Conservation (phyloP, 1,140 invertebrate species). For the Eumaeus atala region DNA sequence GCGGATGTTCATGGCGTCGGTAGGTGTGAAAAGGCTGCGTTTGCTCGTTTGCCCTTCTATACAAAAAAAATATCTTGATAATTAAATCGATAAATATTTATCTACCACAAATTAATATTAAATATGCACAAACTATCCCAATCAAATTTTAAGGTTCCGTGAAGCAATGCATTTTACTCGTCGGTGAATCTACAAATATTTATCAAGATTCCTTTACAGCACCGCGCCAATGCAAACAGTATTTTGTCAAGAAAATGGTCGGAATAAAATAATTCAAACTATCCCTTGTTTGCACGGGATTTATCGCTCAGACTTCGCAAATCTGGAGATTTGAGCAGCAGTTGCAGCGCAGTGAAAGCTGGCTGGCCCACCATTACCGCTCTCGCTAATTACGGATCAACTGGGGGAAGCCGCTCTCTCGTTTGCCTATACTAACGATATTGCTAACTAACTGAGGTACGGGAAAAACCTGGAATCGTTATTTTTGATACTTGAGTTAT, state of each 20-base stretch:
- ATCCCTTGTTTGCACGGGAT: slow-evolving; percentile 13
- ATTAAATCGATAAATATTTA: no score
- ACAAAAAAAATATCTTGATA: no score
- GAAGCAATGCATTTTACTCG: not conserved
- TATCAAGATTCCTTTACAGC: not conserved
- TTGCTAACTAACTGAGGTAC: not conserved
- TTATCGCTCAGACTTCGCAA: slow-evolving; percentile 12
- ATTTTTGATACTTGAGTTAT: no score
- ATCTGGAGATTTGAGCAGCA: slow-evolving; percentile 23
- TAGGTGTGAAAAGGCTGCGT: no score
- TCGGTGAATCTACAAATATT: slow-evolving; percentile 1
- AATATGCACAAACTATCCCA: no score
- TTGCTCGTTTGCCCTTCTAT: no score
- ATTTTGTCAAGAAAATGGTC: slow-evolving; percentile 12
- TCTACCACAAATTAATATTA: no score
- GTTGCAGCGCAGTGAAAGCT: slow-evolving; percentile 29
- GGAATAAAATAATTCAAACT: slow-evolving; percentile 13
- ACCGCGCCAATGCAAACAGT: slow-evolving; percentile 1
- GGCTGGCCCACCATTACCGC: slow-evolving; percentile 37
- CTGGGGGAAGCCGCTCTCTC: slow-evolving; percentile 27
- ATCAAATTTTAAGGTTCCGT: not conserved
- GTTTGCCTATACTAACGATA: slow-evolving; percentile 15
- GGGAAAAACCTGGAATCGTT: no score
- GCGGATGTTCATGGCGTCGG: no score
- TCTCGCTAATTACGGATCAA: slow-evolving; percentile 37